Evolutionary conservation across 2,888 invertebrate species (phyloP).

Genomic region (Phengaris alcon): DNA sequence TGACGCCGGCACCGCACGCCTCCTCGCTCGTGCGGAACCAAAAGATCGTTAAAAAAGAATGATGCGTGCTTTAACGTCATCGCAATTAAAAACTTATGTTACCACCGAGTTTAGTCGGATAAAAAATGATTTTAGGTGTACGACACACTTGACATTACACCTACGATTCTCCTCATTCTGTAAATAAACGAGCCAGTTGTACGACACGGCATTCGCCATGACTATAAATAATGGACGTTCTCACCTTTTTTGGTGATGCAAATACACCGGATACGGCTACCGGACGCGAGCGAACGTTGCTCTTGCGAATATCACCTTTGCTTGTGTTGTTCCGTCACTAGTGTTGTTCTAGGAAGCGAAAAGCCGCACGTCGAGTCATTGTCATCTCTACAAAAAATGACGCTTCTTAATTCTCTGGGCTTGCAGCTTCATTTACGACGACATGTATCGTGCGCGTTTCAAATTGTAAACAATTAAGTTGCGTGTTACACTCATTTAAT

Average conservation of each 20-base stretch:
- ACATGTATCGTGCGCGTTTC: slow-evolving; percentile 49
- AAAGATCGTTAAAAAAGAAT: slow-evolving; percentile 41
- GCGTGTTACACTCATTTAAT: slow-evolving; percentile 10
- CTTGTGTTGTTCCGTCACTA: slow-evolving; percentile 39
- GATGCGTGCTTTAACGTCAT: slow-evolving; percentile 36
- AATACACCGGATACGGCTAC: slow-evolving; percentile 75
- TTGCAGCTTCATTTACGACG: slow-evolving; percentile 47
- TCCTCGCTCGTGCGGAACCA: slow-evolving; percentile 68
- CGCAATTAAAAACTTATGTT: slow-evolving; percentile 17
- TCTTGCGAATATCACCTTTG: slow-evolving; percentile 58
- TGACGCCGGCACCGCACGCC: slow-evolving; percentile 49
- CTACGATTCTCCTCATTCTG: slow-evolving; percentile 57
- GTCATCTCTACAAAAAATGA: slow-evolving; percentile 54
- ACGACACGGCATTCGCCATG: slow-evolving; percentile 65
- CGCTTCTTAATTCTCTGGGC: background rate
- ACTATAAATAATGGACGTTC: slow-evolving; percentile 72
- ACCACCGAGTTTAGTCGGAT: slow-evolving; percentile 29
- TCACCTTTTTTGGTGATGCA: slow-evolving; percentile 76
- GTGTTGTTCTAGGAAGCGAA: slow-evolving; percentile 51
- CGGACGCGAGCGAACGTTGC: slow-evolving; percentile 69
- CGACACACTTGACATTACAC: slow-evolving; percentile 38
- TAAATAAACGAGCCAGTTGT: slow-evolving; percentile 63
- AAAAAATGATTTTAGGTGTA: slow-evolving; percentile 25
- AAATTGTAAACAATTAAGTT: slow-evolving; percentile 42
- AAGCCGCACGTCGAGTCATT: slow-evolving; percentile 64